Conservation (phyloP, 2,113 vertebrate species). For the Ptyas mucosa region DNA sequence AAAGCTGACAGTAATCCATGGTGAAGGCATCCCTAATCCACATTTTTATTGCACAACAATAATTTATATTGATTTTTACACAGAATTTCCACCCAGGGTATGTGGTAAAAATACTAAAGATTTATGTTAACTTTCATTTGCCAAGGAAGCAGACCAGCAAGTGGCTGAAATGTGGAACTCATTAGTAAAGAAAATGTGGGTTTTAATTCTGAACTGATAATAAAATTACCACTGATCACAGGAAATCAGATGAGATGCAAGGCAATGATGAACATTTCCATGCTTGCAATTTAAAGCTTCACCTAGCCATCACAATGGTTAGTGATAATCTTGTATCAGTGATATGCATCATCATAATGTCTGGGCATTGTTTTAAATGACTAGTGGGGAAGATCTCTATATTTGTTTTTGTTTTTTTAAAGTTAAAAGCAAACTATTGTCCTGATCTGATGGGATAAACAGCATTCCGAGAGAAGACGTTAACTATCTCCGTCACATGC, state of each 20-base stretch:
- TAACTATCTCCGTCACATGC: neutral
- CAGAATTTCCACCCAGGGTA: neutral
- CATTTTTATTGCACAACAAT: neutral
- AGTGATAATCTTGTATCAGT: neutral
- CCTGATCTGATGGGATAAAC: neutral
- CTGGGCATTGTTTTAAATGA: neutral
- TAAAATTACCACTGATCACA: constrained; percentile 2
- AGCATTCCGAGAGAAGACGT: neutral
- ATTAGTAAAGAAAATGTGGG: constrained; percentile 27
- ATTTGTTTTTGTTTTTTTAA: neutral
- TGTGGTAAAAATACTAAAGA: neutral
- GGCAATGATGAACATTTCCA: neutral
- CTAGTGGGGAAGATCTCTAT: neutral
- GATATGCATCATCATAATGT: neutral
- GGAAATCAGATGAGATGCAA: neutral
- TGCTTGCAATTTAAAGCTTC: neutral
- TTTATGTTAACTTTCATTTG: neutral
- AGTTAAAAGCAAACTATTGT: neutral
- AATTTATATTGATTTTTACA: neutral
- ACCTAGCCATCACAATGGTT: neutral
- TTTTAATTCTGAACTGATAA: constrained; percentile 33
- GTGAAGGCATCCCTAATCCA: neutral
- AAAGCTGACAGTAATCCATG: neutral
- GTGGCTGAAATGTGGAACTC: constrained; percentile 19
- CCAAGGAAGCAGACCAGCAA: constrained; percentile 26